Conservation (phyloP, 2,888 invertebrate genomes). For the Dynastes grantii region DNA sequence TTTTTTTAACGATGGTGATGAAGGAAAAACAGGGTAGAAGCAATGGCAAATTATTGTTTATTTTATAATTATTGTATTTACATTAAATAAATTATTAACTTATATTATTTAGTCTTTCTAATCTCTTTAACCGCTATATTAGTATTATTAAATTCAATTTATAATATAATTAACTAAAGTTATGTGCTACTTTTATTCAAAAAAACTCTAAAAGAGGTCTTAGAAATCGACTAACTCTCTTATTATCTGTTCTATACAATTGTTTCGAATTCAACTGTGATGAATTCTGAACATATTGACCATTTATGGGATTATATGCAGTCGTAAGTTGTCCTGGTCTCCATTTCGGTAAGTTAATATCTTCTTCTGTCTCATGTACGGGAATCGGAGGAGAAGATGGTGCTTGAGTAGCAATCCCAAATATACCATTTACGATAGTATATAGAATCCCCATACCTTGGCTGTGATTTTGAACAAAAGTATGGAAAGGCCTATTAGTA, state of each 20-base stretch:
- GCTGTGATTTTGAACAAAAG: conserved; percentile 43
- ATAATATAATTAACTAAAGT: too few species aligned
- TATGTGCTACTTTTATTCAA: conserved; percentile 3
- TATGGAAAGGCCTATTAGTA: conserved; percentile 38
- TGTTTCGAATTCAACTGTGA: conserved; percentile 55
- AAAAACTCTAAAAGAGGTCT: conserved; percentile 55
- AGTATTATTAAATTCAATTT: too few species aligned
- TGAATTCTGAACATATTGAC: conserved; percentile 53
- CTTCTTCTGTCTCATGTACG: conserved; percentile 55
- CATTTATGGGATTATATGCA: conserved; percentile 54
- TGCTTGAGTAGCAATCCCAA: conserved; percentile 10
- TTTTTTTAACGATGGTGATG: background rate
- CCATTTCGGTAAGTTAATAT: conserved; percentile 50
- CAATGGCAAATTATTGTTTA: background rate
- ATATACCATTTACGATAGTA: conserved; percentile 30
- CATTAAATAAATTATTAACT: conserved; percentile 13
- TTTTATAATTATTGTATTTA: conserved; percentile 17
- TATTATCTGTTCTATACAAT: conserved; percentile 52
- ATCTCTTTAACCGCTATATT: background rate
- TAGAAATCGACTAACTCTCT: conserved; percentile 54
- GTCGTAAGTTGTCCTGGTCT: conserved; percentile 52
- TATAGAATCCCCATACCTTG: conserved; percentile 40
- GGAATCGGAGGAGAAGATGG: conserved; percentile 49
- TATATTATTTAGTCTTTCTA: background rate
- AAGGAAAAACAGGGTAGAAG: background rate